Percentiles rank a stretch among this genome's conserved stretches.
phyloP scores from a whole-genome alignment of 1,140 invertebrate species.

The Drosophila sturtevanti region DNA sequence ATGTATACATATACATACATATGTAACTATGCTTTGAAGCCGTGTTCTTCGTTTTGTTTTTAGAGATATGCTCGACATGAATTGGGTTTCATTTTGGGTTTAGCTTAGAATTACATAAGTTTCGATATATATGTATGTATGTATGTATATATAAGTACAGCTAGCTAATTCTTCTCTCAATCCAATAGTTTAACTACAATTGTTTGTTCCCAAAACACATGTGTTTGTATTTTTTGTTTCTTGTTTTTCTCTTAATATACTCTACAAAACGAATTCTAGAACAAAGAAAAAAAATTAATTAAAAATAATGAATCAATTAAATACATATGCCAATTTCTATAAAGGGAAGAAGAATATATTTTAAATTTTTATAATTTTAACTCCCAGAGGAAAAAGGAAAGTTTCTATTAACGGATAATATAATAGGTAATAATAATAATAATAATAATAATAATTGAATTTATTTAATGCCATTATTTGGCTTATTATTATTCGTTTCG shows the following conservation, averaged over 20 bases:
- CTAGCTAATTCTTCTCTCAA: slow-evolving; percentile 61
- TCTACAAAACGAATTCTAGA: slow-evolving; percentile 25
- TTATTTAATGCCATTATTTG: background rate
- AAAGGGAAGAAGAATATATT: background rate
- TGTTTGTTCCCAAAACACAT: slow-evolving; percentile 82
- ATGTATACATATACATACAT: no score
- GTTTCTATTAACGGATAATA: background rate
- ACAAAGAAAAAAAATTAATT: slow-evolving; percentile 54
- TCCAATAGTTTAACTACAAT: slow-evolving; percentile 80
- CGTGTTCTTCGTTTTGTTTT: background rate
- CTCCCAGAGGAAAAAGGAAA: background rate
- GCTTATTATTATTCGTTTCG: background rate
- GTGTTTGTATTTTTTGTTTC: slow-evolving; percentile 45
- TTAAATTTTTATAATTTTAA: no score
- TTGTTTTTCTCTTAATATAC: background rate
- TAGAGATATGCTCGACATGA: slow-evolving; percentile 8
- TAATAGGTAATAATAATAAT: no score
- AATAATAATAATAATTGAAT: background rate
- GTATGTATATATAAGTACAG: slow-evolving; percentile 31
- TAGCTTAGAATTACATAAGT: slow-evolving; percentile 14
- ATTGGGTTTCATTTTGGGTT: background rate
- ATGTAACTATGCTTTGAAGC: slow-evolving; percentile 6
- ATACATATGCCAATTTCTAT: background rate
- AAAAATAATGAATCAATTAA: slow-evolving; percentile 26
- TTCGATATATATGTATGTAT: background rate